These are phyloP conservation scores for Graptemys geographica DNA, from an alignment of 2,797 vertebrate genomes.

Conservation along the genomic window DNA sequence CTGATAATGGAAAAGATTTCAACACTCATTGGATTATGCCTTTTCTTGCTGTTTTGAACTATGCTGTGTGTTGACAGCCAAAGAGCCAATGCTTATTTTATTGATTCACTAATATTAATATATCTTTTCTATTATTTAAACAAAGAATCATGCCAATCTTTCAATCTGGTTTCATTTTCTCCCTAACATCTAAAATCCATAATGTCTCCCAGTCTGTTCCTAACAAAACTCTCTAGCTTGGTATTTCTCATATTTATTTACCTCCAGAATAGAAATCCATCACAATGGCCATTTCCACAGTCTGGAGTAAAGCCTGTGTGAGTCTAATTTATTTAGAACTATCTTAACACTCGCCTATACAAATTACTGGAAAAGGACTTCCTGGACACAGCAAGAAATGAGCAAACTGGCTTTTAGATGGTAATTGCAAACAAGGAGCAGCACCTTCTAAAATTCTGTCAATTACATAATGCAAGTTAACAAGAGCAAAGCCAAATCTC, in stretches of 20 bases:
- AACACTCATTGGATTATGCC: conserved; percentile 18
- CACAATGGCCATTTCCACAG: conserved; percentile 7
- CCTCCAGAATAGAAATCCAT: conserved; percentile 24
- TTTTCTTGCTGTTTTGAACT: conserved; percentile 42
- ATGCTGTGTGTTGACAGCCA: neutral
- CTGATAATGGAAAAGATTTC: conserved; percentile 45
- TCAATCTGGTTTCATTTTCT: neutral
- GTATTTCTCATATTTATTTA: conserved; percentile 21
- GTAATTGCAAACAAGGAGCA: neutral
- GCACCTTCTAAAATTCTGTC: neutral
- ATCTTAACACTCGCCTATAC: conserved; percentile 37
- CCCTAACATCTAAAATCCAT: neutral
- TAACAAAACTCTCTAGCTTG: conserved; percentile 4
- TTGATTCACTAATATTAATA: conserved; percentile 24
- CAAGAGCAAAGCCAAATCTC: neutral
- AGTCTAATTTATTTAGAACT: conserved; percentile 47
- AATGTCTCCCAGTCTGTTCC: conserved; percentile 2
- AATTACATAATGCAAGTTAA: neutral
- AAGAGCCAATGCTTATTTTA: conserved; percentile 45
- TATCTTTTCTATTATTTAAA: conserved; percentile 32
- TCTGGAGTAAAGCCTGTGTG: conserved; percentile 42
- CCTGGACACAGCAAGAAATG: conserved; percentile 34
- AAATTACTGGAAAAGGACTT: conserved; percentile 21
- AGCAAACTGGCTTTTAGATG: neutral
- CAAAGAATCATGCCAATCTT: conserved; percentile 4